Conservation (phyloP, 1,140 invertebrate genomes). For the Arctopsyche grandis region DNA sequence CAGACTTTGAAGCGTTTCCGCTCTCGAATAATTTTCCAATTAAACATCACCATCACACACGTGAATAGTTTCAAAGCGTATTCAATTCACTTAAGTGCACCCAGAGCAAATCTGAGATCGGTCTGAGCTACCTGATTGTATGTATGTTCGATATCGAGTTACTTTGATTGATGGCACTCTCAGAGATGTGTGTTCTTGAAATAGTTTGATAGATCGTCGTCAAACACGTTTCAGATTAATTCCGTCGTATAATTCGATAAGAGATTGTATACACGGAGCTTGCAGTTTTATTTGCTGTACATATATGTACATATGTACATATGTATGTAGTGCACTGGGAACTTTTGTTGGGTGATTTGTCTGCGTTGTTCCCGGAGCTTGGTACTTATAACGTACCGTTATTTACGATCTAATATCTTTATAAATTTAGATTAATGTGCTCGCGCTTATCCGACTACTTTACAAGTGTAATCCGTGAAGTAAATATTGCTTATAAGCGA, state of each 20-base stretch:
- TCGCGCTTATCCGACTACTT: background rate
- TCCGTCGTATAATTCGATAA: background rate
- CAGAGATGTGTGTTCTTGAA: background rate
- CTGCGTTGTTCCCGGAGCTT: background rate
- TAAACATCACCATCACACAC: background rate
- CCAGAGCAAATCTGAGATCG: background rate
- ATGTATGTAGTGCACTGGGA: too few relatives aligned
- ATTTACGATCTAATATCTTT: conserved; percentile 29
- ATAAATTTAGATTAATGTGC: conserved; percentile 3
- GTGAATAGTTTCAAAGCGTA: background rate
- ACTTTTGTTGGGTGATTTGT: background rate
- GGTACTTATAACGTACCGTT: background rate
- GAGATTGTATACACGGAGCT: background rate
- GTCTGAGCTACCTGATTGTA: background rate
- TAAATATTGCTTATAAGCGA: background rate
- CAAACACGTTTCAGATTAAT: background rate
- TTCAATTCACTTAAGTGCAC: conserved; percentile 18
- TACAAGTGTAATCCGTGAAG: background rate
- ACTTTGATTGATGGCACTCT: conserved; percentile 1
- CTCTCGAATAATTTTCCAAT: too few relatives aligned
- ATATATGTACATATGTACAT: too few relatives aligned
- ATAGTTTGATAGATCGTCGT: background rate
- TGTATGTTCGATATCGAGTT: conserved; percentile 3
- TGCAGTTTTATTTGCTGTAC: too few relatives aligned
- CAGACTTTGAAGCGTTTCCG: too few relatives aligned